Base-by-base conservation (phyloP, 2,797 vertebrate genomes). In the Phrynocephalus forsythii region DNA sequence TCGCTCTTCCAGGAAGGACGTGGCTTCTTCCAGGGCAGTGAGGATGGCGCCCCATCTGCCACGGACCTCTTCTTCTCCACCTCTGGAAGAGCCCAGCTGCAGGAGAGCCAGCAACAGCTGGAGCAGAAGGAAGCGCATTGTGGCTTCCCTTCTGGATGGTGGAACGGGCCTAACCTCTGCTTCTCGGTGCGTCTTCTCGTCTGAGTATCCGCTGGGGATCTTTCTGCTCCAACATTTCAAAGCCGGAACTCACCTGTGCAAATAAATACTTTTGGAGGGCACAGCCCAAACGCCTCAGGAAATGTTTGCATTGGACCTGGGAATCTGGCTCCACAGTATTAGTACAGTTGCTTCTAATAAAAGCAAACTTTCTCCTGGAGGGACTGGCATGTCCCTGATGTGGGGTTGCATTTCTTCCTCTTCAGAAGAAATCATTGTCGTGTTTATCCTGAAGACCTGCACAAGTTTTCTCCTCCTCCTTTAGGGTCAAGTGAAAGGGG, bases 1-100 rank as follows among this genome's bases (percentile, higher is more conserved):
- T 38, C 97, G 95, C 16, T 87, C 91, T 91, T 97, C 95, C 88
- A 98, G 95, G 94, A 98, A 98, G 69, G 90, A 56, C 22, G 95
- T 95, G 82, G 96, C 97, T 66, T 94, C 94, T 50, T 97, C 96
- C 48, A 98, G 92, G 0, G 96, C 95, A 16, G 93, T 81, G 84
- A 98, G 94, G 90, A 98, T 85, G 60, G 83, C 50, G 68, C 44
- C 28, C 0, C 68, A 73, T 5, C 63, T 30, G 38, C 60, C 20
- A 15, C 15, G 15, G 18, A 15, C 18, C 5, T 20, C 60, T 63
- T 86, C n/a, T 33, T 78, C 81, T 48, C 90, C 86, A 11, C 85
- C 90, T 16, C 78, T 84, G 16, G 83, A 33, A 5, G 73, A 33
- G 48, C 87, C 81, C 0, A 18, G 84, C 1, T 20, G 86, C n/a